Evolutionary conservation across 30 jellyfish, hydroid and myxozoan species (phyloP).

Genomic region (Aurelia sp.): DNA sequence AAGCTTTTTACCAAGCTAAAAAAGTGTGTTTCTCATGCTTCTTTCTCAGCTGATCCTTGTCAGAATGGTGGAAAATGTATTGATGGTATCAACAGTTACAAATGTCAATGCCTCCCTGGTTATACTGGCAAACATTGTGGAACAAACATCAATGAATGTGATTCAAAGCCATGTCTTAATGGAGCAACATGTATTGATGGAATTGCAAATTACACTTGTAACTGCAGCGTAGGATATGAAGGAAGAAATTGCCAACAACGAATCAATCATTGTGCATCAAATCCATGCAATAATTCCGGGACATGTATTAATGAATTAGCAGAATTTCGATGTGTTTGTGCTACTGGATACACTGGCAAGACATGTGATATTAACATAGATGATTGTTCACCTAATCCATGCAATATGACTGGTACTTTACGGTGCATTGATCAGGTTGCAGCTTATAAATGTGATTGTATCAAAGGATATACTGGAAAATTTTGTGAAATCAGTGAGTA

Average conservation of each 20-base stretch:
- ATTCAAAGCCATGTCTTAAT: slow-evolving; percentile 76
- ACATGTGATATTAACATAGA: slow-evolving; percentile 58
- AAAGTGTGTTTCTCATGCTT: too few species aligned
- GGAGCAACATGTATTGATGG: slow-evolving; percentile 75
- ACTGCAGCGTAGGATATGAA: slow-evolving; percentile 77
- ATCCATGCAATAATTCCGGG: slow-evolving; percentile 67
- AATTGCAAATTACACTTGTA: slow-evolving; percentile 75
- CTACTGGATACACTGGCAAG: slow-evolving; percentile 75
- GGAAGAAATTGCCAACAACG: slow-evolving; percentile 72
- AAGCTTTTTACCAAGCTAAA: too few species aligned
- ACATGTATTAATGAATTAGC: slow-evolving; percentile 64
- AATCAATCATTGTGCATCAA: slow-evolving; percentile 61
- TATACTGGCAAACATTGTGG: slow-evolving; percentile 75
- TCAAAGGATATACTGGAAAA: slow-evolving; percentile 70
- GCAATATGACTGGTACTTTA: slow-evolving; percentile 75
- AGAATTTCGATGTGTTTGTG: slow-evolving; percentile 62
- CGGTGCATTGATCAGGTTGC: slow-evolving; percentile 57
- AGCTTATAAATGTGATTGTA: slow-evolving; percentile 56
- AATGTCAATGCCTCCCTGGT: slow-evolving; percentile 72
- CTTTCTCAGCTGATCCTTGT: slow-evolving; percentile 64
- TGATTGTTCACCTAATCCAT: slow-evolving; percentile 73
- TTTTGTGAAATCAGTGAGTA: slow-evolving; percentile 75
- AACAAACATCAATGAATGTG: slow-evolving; percentile 72
- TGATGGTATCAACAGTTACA: slow-evolving; percentile 73
- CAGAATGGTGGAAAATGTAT: slow-evolving; percentile 67